phyloP scores from a whole-genome alignment of 1,140 invertebrate species.

The Bombus polaris region DNA sequence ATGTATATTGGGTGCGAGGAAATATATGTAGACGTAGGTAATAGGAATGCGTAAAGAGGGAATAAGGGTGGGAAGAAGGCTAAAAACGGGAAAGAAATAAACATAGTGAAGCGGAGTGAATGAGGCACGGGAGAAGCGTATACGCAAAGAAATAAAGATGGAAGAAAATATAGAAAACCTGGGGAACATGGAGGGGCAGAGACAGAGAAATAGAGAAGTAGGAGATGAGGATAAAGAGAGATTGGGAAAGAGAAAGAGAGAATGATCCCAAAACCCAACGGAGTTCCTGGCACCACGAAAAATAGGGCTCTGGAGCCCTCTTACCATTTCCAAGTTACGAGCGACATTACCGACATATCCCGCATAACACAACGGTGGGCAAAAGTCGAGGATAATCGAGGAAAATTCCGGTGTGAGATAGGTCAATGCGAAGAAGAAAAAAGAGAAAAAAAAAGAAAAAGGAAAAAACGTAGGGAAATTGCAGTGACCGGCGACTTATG shows the following conservation, averaged over 20 bases:
- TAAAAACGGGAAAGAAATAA: conserved; percentile 14
- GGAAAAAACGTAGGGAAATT: conserved; percentile 19
- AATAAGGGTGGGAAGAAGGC: no score
- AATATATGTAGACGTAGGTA: not conserved
- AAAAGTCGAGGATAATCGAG: conserved; percentile 52
- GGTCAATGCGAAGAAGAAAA: conserved; percentile 23
- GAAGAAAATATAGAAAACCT: conserved; percentile 10
- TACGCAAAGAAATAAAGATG: conserved; percentile 33
- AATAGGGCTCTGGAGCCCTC: conserved; percentile 63
- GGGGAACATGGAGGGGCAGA: no score
- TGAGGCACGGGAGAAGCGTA: conserved; percentile 1
- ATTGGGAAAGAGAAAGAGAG: not conserved
- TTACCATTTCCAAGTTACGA: conserved; percentile 65
- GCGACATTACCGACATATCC: conserved; percentile 57
- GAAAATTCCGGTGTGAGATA: conserved; percentile 31
- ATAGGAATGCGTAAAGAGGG: not conserved
- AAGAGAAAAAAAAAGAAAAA: not conserved
- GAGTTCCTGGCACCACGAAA: conserved; percentile 52
- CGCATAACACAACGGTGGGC: conserved; percentile 50
- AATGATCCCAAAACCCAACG: conserved; percentile 51
- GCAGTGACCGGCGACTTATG: not conserved
- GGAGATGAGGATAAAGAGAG: conserved; percentile 34
- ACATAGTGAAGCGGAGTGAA: not conserved
- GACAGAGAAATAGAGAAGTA: conserved; percentile 18
- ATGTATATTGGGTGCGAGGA: not conserved